Percentiles rank a stretch among this genome's conserved stretches.
phyloP scores from a whole-genome alignment of 1,140 invertebrate species.

The Neodiprion pinetum region DNA sequence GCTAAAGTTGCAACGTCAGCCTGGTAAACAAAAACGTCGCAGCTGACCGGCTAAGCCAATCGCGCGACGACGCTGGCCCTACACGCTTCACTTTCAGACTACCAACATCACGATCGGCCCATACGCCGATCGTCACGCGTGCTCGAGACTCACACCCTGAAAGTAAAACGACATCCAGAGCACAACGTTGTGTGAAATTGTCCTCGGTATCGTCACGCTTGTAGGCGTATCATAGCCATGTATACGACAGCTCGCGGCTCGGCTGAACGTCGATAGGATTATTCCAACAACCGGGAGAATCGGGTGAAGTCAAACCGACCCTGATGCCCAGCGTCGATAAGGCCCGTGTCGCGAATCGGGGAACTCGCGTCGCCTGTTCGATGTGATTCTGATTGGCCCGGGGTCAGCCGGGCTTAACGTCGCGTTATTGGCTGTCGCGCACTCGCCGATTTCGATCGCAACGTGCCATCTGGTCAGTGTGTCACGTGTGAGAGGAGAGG shows the following conservation, averaged over 20 bases:
- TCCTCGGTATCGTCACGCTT: no score
- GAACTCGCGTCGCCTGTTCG: not conserved
- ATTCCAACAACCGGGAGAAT: slow-evolving; percentile 1
- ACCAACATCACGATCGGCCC: no score
- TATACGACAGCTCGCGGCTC: not conserved
- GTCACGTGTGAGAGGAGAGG: not conserved
- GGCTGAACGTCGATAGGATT: not conserved
- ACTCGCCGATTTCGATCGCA: not conserved
- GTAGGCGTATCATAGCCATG: not conserved
- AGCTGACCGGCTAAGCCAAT: slow-evolving; percentile 51
- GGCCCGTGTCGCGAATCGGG: not conserved
- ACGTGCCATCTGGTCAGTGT: not conserved
- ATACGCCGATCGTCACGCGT: no score
- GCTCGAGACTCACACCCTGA: no score
- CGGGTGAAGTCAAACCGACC: not conserved
- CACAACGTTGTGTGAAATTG: no score
- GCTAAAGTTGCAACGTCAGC: slow-evolving; percentile 59
- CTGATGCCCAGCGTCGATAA: not conserved
- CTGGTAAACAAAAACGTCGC: slow-evolving; percentile 53
- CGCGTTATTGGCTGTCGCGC: not conserved
- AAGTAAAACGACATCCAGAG: no score
- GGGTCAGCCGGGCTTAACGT: not conserved
- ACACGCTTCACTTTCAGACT: no score
- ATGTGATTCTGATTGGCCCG: not conserved
- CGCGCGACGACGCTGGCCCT: not conserved